Percentiles rank a stretch among this genome's conserved stretches.
Evolutionary conservation across 2,797 vertebrate species (phyloP).

Genomic region (Hippoglossus hippoglossus): DNA sequence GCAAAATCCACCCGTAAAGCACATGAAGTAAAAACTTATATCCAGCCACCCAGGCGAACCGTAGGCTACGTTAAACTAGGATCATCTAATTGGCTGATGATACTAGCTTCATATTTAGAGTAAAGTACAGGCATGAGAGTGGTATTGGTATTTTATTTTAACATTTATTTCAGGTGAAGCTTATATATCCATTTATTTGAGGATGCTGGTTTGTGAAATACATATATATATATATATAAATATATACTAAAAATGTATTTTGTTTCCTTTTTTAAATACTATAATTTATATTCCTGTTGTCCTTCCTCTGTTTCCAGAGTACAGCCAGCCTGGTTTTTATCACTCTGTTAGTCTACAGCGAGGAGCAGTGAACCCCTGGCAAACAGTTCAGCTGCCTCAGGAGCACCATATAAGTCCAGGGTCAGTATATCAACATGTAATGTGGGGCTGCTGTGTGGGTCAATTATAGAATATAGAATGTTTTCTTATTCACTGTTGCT

Average conservation of each 20-base stretch:
- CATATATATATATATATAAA: no score
- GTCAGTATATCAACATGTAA: slow-evolving; percentile 69
- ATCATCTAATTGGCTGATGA: no score
- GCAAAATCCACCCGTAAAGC: no score
- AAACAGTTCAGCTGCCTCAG: slow-evolving; percentile 75
- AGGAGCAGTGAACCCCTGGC: slow-evolving; percentile 84
- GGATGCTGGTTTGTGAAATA: no score
- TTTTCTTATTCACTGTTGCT: neutral
- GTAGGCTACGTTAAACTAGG: no score
- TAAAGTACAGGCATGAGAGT: no score
- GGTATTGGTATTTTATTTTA: no score
- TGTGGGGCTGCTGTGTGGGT: slow-evolving; percentile 8
- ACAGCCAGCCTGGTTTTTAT: slow-evolving; percentile 82
- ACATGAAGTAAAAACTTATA: no score
- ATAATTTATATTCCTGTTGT: neutral
- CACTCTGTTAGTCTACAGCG: slow-evolving; percentile 85
- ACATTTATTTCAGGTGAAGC: no score
- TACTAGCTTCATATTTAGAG: no score
- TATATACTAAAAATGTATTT: neutral
- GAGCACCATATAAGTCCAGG: slow-evolving; percentile 72
- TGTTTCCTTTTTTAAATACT: neutral
- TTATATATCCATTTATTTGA: no score
- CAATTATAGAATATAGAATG: slow-evolving; percentile 1
- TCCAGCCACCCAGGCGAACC: no score
- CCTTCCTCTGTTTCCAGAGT: slow-evolving; percentile 72